phyloP scores from a whole-genome alignment of 1,140 invertebrate species.

The Drosophila kepulauana region DNA sequence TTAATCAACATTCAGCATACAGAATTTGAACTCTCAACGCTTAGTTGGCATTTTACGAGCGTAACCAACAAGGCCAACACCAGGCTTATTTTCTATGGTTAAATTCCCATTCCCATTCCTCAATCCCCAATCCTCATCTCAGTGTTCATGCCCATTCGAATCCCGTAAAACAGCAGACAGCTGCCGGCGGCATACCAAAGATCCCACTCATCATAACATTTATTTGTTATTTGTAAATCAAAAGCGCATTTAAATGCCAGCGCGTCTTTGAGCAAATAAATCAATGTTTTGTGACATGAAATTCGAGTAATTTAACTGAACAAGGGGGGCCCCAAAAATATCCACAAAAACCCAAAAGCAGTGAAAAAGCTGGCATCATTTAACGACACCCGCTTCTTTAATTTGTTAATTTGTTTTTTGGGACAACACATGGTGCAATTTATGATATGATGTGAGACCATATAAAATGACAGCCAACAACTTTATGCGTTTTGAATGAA shows the following conservation, averaged over 20 bases:
- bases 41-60: slow-evolving; percentile 77
- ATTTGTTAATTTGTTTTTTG: slow-evolving; percentile 80
- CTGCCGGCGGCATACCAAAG: slow-evolving; percentile 78
- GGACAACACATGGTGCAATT: slow-evolving; percentile 70
- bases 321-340: background rate
- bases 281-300: slow-evolving; percentile 75
- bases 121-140: background rate
- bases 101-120: slow-evolving; percentile 4
- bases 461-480: slow-evolving; percentile 55
- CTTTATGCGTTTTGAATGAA: slow-evolving; percentile 65
- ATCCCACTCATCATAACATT: slow-evolving; percentile 80
- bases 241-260: slow-evolving; percentile 76
- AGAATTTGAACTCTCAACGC: slow-evolving; percentile 59
- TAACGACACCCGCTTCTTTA: slow-evolving; percentile 80
- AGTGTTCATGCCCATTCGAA: slow-evolving; percentile 11
- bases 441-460: slow-evolving; percentile 56
- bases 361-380: slow-evolving; percentile 39
- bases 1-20: slow-evolving; percentile 63
- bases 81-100: slow-evolving; percentile 9
- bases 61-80: slow-evolving; percentile 62
- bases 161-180: slow-evolving; percentile 24
- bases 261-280: slow-evolving; percentile 60
- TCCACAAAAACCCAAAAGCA: too few relatives aligned
- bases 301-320: slow-evolving; percentile 71
- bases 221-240: slow-evolving; percentile 83